Evolutionary conservation across 1,140 invertebrate genomes (phyloP), one percentile per base, ranked within the genome.

Genomic region (Bombus terrestris): DNA sequence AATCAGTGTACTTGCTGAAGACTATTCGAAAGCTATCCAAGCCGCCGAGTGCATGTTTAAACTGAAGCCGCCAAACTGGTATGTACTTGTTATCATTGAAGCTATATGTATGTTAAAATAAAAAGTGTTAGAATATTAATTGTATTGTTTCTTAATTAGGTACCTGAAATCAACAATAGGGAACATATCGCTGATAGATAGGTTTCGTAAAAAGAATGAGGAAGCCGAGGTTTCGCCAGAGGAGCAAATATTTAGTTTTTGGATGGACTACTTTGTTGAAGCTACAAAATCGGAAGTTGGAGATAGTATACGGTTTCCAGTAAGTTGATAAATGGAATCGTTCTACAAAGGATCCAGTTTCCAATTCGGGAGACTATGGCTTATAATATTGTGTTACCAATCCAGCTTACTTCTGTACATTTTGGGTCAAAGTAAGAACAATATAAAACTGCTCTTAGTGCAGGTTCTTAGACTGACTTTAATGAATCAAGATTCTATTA

Each of bases 11-110:
- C 95, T 99, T 28, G 99, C 99, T 28, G 98, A 99, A 95, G 98
- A 99, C 94, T 99, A 99, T 95, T 96, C 97, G 8, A 99, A 99
- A 95, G 99, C 99, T 12, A 98, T 99, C 91, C 98, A 99, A 95
- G 99, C 99, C 32, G 98, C 99, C 4, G 98, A 99, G 94, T 99
- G 98, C 93, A 99, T 99, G 99, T 99, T 99, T 92, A 99, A 98
- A 95, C 95, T 99, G 71, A 99, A 99, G 96, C 99, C 99, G 64
- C 99, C 99, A 0, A 98, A 98, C 94, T 99, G 99, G 99, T 97
- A 94, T 79, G 89, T 89, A 69, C 71, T 41, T 43, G 39, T 75
- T 43, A 32, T 78, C 13, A 62, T 66, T 69, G 8, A 74, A 81
- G 47, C 18, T 53, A 1, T 15, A 35, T 71, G 18, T n/a, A 43